These are phyloP conservation scores for Zoanthus solanderi DNA, from an alignment of 92 coral and sea anemone species.

Conservation along the genomic window DNA sequence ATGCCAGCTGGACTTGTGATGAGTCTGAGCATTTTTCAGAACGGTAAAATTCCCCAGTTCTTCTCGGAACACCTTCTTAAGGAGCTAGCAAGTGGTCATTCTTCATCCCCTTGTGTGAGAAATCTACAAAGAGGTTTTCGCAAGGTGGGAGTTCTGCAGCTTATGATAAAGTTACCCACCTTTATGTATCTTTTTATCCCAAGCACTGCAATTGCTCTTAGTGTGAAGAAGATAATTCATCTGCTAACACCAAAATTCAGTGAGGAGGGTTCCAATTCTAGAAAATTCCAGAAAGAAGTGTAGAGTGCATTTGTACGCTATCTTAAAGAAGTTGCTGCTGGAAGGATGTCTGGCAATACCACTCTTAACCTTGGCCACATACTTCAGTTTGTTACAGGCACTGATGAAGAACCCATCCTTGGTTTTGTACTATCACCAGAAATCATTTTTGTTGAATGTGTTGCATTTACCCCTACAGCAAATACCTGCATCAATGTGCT, in stretches of 20 bases:
- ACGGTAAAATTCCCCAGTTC: slow-evolving; percentile 54
- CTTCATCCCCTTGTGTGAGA: slow-evolving; percentile 52
- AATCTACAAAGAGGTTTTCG: slow-evolving; percentile 54
- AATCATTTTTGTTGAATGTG: slow-evolving; percentile 41
- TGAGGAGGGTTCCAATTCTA: slow-evolving; percentile 56
- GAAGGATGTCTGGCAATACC: slow-evolving; percentile 13
- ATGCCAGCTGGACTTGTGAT: slow-evolving; percentile 55
- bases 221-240: slow-evolving; percentile 40
- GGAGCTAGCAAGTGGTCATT: slow-evolving; percentile 41
- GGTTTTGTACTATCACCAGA: slow-evolving; percentile 60
- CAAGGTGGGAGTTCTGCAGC: slow-evolving; percentile 59
- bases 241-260: slow-evolving; percentile 41
- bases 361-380: slow-evolving; percentile 58
- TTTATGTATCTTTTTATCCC: slow-evolving; percentile 59
- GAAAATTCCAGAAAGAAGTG: slow-evolving; percentile 48
- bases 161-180: slow-evolving; percentile 51
- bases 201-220: slow-evolving; percentile 19
- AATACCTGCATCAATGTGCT: slow-evolving; percentile 22
- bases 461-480: slow-evolving; percentile 21
- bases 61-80: slow-evolving; percentile 50
- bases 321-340: slow-evolving; percentile 56
- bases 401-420: slow-evolving; percentile 70
- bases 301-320: slow-evolving; percentile 47
- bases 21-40: slow-evolving; percentile 40
- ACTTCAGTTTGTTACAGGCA: slow-evolving; percentile 61